Base-by-base conservation (phyloP, 1,140 invertebrate genomes). In the Nebria ingens region DNA sequence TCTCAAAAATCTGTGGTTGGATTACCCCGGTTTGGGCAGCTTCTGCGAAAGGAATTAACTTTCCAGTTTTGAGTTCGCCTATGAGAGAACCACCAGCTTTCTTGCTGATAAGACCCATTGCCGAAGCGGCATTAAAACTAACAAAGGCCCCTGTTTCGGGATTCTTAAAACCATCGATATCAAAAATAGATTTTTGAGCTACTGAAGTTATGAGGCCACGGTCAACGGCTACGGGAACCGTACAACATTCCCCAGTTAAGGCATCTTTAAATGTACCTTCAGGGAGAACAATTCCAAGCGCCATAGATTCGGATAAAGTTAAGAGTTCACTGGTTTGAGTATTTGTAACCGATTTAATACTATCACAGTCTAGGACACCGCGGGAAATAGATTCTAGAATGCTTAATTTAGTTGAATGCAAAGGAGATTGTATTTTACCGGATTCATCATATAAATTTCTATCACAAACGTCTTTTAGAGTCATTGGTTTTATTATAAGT, bases 161-260 rank as follows among this genome's bases (percentile, higher is more conserved):
- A 70, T 96, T 89, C 65, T 85, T 87, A 66, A 97, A 91, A 55
- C 87, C 91, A 61, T 92, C 89, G 55, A 95, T 90, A 67, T 96
- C 87, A 68, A 96, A 96, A 56, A 93, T 85, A 2, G 89, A 90
- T 70, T 89, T 88, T 67, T 89, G 86, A 11, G 84, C 80, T 2
- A 95, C 85, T 2, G 92, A 89, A 4, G 89, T 88, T 40, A 97
- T 85, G n/a, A 90, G 76, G 34, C 93, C 93, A 59, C 85, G 79
- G 65, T 89, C 85, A 2, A 93, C 85, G 2, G 92, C 93, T 66
- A 93, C 85, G 6, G 79, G 77, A 59, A 95, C 84, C 21, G 81
- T 78, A 12, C 89, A 77, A 17, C 79, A 69, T 69, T 89, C 82
- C n/a, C 77, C 76, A 0, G 82, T 86, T 57, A 80, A 76, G 54